These are phyloP conservation scores for Macroteleia sp. DNA, from an alignment of 2,888 invertebrate genomes.

Conservation along the genomic window DNA sequence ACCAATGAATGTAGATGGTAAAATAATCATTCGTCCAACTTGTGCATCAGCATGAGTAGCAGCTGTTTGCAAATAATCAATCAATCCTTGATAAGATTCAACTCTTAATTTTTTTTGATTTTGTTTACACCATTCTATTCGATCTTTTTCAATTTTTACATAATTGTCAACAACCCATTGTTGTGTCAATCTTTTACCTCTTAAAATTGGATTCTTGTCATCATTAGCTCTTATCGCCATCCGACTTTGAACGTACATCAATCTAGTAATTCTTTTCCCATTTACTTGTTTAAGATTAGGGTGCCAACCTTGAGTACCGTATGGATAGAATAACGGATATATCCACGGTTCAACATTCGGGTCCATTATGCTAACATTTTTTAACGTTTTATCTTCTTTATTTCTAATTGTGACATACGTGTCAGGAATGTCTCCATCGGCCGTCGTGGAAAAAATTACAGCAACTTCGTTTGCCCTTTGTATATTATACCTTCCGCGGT, in stretches of 20 bases:
- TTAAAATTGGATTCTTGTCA: not conserved
- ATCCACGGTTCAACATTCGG: not conserved
- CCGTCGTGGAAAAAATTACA: not conserved
- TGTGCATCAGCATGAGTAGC: conserved; percentile 23
- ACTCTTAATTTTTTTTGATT: too few species aligned
- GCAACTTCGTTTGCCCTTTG: not conserved
- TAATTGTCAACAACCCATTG: conserved; percentile 1
- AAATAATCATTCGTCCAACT: conserved; percentile 45
- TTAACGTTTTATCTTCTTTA: not conserved
- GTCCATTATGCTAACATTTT: not conserved
- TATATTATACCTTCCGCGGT: not conserved
- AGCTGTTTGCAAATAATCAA: too few species aligned
- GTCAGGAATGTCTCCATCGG: not conserved
- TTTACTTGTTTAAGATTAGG: not conserved
- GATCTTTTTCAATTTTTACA: conserved; percentile 31
- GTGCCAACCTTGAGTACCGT: not conserved
- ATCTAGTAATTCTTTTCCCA: too few species aligned
- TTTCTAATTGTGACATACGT: not conserved
- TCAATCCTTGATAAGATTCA: too few species aligned
- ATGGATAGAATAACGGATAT: not conserved
- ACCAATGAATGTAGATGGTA: conserved; percentile 51
- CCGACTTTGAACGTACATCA: too few species aligned
- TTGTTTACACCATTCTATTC: too few species aligned
- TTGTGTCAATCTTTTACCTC: not conserved
- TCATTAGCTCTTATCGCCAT: too few species aligned